These are phyloP conservation scores for Karalla daura DNA, from an alignment of 2,797 vertebrate species.

Conservation along the genomic window DNA sequence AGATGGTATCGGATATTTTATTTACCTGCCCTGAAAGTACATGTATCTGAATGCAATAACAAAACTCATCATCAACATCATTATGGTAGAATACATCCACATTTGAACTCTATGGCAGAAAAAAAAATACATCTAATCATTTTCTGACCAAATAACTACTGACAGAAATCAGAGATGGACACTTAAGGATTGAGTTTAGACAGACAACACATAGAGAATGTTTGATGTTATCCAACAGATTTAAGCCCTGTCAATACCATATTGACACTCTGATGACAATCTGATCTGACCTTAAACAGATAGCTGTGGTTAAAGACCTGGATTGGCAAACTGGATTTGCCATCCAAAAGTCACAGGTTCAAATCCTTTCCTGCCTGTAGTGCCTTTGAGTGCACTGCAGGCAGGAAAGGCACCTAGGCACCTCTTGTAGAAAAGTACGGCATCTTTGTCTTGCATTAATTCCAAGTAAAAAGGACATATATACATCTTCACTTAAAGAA, in stretches of 20 bases:
- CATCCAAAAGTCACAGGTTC: too few species aligned
- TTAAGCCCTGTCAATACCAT: too few species aligned
- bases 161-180: slow-evolving; percentile 5
- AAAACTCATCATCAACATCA: neutral
- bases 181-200: neutral
- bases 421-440: too few species aligned
- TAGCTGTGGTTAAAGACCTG: too few species aligned
- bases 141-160: neutral
- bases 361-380: too few species aligned
- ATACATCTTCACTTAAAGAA: slow-evolving; percentile 4
- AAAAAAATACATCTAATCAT: neutral
- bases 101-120: neutral
- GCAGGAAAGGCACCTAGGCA: too few species aligned
- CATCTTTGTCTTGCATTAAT: neutral
- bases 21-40: neutral
- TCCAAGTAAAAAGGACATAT: too few species aligned
- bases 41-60: neutral
- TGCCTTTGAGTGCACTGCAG: too few species aligned
- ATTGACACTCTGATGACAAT: too few species aligned
- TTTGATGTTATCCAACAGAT: too few species aligned
- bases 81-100: neutral
- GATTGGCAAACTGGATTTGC: too few species aligned
- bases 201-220: neutral
- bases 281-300: too few species aligned
- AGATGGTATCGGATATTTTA: neutral